These are phyloP conservation scores for Channallabes apus DNA, from an alignment of 2,797 vertebrate species.

Conservation along the genomic window DNA sequence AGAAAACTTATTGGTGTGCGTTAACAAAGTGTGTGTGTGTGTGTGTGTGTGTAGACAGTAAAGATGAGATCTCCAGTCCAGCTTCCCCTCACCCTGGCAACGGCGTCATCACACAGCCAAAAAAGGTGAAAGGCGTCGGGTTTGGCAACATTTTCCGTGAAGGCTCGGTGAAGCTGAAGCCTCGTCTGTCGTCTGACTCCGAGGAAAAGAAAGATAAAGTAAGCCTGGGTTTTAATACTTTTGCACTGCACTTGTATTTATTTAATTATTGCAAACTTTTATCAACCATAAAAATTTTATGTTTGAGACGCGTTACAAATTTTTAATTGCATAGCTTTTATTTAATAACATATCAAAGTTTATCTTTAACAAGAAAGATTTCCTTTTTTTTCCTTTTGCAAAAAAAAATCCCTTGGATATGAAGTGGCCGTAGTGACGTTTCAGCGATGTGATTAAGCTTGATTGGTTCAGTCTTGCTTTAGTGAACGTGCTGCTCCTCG, in stretches of 20 bases:
- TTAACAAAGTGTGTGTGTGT: background rate
- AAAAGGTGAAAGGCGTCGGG: conserved; percentile 89
- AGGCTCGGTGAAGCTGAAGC: conserved; percentile 87
- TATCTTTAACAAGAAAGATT: background rate
- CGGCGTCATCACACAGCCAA: conserved; percentile 83
- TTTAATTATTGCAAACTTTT: background rate
- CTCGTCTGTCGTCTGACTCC: conserved; percentile 75
- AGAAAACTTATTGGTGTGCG: background rate
- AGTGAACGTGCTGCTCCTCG: background rate
- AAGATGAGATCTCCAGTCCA: conserved; percentile 48
- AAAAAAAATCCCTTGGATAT: background rate
- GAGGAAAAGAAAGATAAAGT: conserved; percentile 93
- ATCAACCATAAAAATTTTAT: background rate
- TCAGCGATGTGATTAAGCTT: background rate
- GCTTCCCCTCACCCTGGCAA: conserved; percentile 65
- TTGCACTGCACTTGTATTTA: background rate
- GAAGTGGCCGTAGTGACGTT: background rate
- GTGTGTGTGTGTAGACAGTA: conserved; percentile 38
- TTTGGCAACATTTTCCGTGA: conserved; percentile 97
- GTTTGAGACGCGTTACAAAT: background rate
- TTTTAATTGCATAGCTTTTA: background rate
- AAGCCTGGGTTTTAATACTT: conserved; percentile 45
- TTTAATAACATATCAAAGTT: background rate
- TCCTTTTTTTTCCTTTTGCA: background rate
- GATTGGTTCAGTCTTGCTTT: no score